Conservation (phyloP, 2,888 invertebrate genomes). For the Catocala sponsa region DNA sequence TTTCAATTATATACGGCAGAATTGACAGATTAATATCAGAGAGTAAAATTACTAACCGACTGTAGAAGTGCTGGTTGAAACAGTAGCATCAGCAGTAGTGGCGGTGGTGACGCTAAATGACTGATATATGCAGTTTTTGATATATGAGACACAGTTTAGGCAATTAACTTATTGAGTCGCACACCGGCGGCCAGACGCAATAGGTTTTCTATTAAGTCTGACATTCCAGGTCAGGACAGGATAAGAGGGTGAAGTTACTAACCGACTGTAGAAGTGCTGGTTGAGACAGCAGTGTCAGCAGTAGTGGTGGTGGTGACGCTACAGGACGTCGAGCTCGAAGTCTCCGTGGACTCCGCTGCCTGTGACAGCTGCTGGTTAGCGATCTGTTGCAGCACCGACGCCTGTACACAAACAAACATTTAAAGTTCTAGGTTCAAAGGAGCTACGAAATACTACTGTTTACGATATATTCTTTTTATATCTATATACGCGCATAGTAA, state of each 20-base stretch:
- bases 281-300: constrained; percentile 57
- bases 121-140: too few species aligned
- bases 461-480: too few species aligned
- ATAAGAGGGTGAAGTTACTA: constrained; percentile 17
- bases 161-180: too few species aligned
- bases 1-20: too few species aligned
- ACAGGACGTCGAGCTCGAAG: constrained; percentile 31
- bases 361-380: constrained; percentile 56
- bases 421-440: too few species aligned
- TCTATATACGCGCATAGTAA: too few species aligned
- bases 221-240: too few species aligned
- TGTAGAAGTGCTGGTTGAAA: constrained; percentile 56
- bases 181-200: too few species aligned
- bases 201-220: too few species aligned
- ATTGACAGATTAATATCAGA: too few species aligned
- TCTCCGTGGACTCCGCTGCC: constrained; percentile 35
- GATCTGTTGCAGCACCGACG: constrained; percentile 67
- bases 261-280: constrained; percentile 58
- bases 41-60: constrained; percentile 43
- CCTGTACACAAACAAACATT: constrained; percentile 8
- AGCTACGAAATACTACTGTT: too few species aligned
- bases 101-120: not conserved
- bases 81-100: constrained; percentile 50
- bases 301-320: constrained; percentile 45
- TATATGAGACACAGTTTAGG: too few species aligned